phyloP scores from a whole-genome alignment of 2,113 vertebrate genomes.

The Heterocephalus glaber region DNA sequence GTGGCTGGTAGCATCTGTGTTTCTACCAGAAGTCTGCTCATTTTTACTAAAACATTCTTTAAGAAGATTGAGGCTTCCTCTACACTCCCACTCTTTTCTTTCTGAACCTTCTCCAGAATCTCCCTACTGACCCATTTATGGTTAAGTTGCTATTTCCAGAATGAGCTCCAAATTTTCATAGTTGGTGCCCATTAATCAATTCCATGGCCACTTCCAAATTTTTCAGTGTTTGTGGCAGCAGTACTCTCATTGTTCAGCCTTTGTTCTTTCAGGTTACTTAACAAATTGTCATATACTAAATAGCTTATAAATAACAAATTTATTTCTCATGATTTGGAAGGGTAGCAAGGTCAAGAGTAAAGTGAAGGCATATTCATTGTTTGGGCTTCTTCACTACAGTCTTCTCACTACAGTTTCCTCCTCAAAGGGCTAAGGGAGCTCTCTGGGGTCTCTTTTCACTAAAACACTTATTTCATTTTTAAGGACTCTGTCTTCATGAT shows the following conservation, averaged over 20 bases:
- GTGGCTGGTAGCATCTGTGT: neutral
- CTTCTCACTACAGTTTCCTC: fast-evolving
- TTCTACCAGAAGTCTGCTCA: neutral
- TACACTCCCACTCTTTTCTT: neutral
- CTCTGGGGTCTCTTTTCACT: neutral
- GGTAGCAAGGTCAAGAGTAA: neutral
- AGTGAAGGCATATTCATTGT: neutral
- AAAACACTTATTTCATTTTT: neutral
- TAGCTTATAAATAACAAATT: neutral
- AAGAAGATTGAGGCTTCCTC: neutral
- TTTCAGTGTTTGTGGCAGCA: neutral
- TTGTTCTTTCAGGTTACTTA: neutral
- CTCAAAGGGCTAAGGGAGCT: neutral
- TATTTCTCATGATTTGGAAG: neutral
- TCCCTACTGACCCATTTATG: no score
- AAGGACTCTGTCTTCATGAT: neutral
- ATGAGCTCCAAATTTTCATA: neutral
- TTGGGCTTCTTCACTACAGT: no score
- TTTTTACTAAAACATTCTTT: neutral
- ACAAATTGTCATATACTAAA: neutral
- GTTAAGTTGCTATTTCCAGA: neutral
- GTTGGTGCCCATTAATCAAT: neutral
- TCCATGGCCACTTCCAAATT: neutral
- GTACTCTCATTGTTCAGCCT: neutral
- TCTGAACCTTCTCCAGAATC: neutral